Evolutionary conservation across 2,113 vertebrate genomes (phyloP), one percentile per base, ranked within the genome.

Genomic region (Megaceryle maxima): DNA sequence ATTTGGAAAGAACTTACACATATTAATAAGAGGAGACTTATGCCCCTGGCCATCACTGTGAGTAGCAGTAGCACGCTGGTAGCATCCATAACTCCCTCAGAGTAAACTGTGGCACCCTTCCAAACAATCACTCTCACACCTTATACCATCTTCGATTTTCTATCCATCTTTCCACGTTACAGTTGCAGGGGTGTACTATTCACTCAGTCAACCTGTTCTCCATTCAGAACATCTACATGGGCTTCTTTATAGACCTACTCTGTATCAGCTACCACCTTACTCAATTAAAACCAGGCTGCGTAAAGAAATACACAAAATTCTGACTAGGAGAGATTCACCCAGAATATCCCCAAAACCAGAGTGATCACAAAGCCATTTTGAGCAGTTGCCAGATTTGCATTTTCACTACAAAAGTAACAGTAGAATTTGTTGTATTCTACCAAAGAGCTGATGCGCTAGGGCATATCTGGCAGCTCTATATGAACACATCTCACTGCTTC

Each of bases 401-500:
- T 96, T 84, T 90, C 77, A 82, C 70, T 83, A 57, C 62, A 84
- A 43, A 89, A 91, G 48, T 37, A 75, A 84, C 92, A 92, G 83
- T 43, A 66, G 94, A 59, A 62, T 66, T 87, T n/a, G 84, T 70
- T 92, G 83, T 93, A 19, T 62, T 89, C 73, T 78, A 94, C 43
- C 39, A 87, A 81, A 90, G 62, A 81, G 87, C 2, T 91, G 92
- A 92, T 63, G 74, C 59, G 87, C 62, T 43, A 24, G 87, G 77
- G 66, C 70, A 25, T 84, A 92, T 78, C 73, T 88, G 92, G 88
- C 94, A 94, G 92, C 87, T 92, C 94, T 94, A 11, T 31, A 89
- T 87, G 67, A 91, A 95, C 88, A 87, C 59, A 88, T 68, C 64
- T 83, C 81, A 68, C 80, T 84, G 90, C 86, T 76, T 96, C 95